Conservation (phyloP, 2,113 vertebrate genomes). For the Mesoclemmys tuberculata region DNA sequence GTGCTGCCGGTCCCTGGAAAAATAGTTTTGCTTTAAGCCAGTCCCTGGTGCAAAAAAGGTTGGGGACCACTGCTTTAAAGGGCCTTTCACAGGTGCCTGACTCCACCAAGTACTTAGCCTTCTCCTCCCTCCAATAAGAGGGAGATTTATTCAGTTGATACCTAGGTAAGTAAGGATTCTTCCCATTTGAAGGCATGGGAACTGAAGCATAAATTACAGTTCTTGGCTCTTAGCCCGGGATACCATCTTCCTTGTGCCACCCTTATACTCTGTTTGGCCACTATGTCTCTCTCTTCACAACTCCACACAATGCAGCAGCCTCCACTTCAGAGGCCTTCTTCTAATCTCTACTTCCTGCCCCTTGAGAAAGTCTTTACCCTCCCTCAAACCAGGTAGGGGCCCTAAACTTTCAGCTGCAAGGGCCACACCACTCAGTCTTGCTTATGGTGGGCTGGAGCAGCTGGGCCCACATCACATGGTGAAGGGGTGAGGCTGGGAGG, state of each 20-base stretch:
- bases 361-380: not conserved
- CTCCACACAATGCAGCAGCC: too few species aligned
- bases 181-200: not conserved
- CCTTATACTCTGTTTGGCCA: not conserved
- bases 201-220: not conserved
- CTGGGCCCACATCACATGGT: too few species aligned
- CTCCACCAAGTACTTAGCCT: not conserved
- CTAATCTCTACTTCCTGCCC: not conserved
- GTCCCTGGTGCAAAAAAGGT: too few species aligned
- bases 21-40: too few species aligned
- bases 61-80: too few species aligned
- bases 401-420: too few species aligned
- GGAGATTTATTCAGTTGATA: not conserved
- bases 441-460: too few species aligned
- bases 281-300: not conserved
- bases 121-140: not conserved
- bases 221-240: not conserved
- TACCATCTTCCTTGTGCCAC: not conserved
- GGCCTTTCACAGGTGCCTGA: not conserved
- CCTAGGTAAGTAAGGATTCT: not conserved
- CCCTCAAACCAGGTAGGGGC: too few species aligned
- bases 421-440: too few species aligned
- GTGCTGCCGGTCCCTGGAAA: too few species aligned
- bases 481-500: too few species aligned
- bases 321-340: not conserved